Evolutionary conservation across 2,797 vertebrate species (phyloP), one percentile per base, ranked within the genome.

Genomic region (Enteromius paludinosus): DNA sequence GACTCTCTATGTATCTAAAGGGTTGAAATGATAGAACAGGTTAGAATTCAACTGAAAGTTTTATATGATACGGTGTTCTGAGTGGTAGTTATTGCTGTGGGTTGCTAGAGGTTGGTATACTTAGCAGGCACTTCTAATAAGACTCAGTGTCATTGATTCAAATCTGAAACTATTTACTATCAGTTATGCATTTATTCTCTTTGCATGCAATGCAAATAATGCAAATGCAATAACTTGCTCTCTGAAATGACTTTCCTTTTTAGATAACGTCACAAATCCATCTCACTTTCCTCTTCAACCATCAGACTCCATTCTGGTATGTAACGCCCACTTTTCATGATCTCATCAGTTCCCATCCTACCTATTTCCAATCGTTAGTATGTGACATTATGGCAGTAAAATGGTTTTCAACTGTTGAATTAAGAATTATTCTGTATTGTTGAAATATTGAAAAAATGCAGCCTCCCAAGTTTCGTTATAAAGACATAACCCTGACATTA

Each of bases 1-100:
- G 94, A 89, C 93, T 93, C 89, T 95, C 95, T 52, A 96, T 95
- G 90, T 94, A 94, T 71, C 95, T 96, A 83, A n/a, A 78, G 4
- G 68, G 72, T 8, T 8, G 54, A 65, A 70, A 17, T 85, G 10
- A 85, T 33, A 76, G 33, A 49, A 56, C 33, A 20, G 28, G 11
- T 20, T 75, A 38, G 64, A 65, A 17, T 61, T 43, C 41, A 77
- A 35, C 33, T 59, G 35, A 59, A 59, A 12, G 54, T 11, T 25
- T 23, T 11, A 12, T 59, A 59, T 23, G n/a, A 25, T 12, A 12
- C 54, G 25, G 54, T 2, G 28, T 23, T 6, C 14, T 59, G 52
- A n/a, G 20, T 25, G 56, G n/a, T 23, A 23, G 56, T 59, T 18
- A 11, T 28, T 49, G 25, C n/a, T 56, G 1, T 56, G 20, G 52